These are phyloP conservation scores for Sinopyrophorus schimmeli DNA, from an alignment of 2,888 invertebrate genomes.

Conservation along the genomic window DNA sequence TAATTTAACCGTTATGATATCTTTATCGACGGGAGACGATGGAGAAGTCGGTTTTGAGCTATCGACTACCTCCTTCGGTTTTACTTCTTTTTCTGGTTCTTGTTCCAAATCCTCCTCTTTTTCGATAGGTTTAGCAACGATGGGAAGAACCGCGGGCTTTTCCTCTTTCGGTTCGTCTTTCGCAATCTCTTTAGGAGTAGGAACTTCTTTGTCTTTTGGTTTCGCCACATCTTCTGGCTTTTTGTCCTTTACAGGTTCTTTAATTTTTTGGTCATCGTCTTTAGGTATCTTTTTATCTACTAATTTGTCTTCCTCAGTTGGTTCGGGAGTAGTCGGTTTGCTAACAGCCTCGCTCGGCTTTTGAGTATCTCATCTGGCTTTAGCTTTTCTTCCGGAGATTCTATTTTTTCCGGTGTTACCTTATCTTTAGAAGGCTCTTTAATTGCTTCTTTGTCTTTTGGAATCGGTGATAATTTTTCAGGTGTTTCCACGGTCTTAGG, in stretches of 20 bases:
- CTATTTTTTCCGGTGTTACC: neutral
- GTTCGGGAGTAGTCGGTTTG: too few relatives aligned
- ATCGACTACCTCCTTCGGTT: conserved; percentile 1
- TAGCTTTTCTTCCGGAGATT: neutral
- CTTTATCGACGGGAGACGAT: conserved; percentile 3
- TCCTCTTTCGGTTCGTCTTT: neutral
- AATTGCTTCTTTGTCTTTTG: conserved; percentile 7
- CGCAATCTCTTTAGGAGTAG: neutral
- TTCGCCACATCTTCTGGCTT: neutral
- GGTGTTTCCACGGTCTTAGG: neutral
- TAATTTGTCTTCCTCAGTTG: too few relatives aligned
- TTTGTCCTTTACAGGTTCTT: neutral
- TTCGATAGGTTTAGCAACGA: too few relatives aligned
- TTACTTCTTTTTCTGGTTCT: neutral
- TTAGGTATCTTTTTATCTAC: neutral
- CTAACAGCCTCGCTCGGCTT: neutral
- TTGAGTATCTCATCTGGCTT: neutral
- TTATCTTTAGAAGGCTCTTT: too few relatives aligned
- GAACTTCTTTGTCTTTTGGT: neutral
- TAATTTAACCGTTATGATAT: neutral
- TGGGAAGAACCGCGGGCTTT: neutral
- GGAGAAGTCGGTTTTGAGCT: conserved; percentile 1
- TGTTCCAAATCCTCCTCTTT: neutral
- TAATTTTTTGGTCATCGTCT: conserved; percentile 2
- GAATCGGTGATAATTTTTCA: too few relatives aligned